Base-by-base conservation (phyloP, 2,888 invertebrate species). In the Neelides folsomi region DNA sequence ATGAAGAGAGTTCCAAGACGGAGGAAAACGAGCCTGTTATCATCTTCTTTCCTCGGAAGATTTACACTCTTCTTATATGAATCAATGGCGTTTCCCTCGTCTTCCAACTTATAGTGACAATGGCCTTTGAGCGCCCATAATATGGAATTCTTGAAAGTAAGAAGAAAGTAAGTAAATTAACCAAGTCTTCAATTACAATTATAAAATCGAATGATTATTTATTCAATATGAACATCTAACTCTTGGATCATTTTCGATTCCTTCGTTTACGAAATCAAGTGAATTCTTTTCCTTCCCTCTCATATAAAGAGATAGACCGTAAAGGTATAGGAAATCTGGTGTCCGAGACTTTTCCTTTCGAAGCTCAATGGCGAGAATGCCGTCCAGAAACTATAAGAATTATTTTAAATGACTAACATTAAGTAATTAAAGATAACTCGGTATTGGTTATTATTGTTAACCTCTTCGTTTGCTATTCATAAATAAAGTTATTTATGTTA, bases 1-100 rank as follows among this genome's bases (percentile, higher is more conserved):
- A 57, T 16, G 16, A 47, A 52, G 15, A 59, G 42, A 1, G 52
- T 52, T 1, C 60, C 63, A 37, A 56, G 63, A 7, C 58, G 50
- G 18, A 63, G 55, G 16, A 60, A 62, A 8, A 60, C 52, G 12
- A 64, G 44, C n/a, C 60, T 62, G 9, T 56, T 50, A 50, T 59
- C 56, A 35, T 59, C 55, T n/a, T 53, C 56, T 6, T 48, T 45
- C n/a, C 55, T 49, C 10, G 59, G 59, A 12, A 56, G 35, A 18
- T 46, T 47, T 34, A 64, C 34, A 8, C 56, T 52, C 19, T 50
- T 52, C 37, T 62, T 53, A 35, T 59, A 64, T 27, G 55, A 51
- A 19, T 43, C 40, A 8, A 55, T 44, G 3, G 62, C 57, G 12
- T 49, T 52, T 2, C n/a, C 40, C 5, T 16, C 37, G 13, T 56